Evolutionary conservation across 2,113 vertebrate genomes (phyloP).

Genomic region (Chionomys nivalis): DNA sequence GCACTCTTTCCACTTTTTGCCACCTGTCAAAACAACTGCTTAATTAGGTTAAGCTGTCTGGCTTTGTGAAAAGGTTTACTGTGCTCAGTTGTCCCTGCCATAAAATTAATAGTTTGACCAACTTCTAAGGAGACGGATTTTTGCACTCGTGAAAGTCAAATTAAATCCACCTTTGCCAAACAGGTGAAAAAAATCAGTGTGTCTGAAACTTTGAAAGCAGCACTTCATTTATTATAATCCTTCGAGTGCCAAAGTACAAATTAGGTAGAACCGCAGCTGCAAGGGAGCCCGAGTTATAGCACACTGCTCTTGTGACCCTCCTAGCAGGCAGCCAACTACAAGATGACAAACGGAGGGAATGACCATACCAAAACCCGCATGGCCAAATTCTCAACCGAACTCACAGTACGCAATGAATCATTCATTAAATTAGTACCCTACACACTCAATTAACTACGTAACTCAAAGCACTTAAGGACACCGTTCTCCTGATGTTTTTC

Average conservation of each 20-base stretch:
- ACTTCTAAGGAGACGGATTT: slow-evolving; percentile 82
- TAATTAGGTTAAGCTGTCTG: slow-evolving; percentile 88
- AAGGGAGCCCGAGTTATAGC: slow-evolving; percentile 61
- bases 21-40: slow-evolving; percentile 87
- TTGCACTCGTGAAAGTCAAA: slow-evolving; percentile 84
- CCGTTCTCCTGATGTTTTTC: neutral
- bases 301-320: neutral
- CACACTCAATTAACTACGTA: neutral
- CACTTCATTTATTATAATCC: slow-evolving; percentile 86
- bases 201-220: slow-evolving; percentile 84
- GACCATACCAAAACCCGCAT: neutral
- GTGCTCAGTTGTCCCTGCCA: slow-evolving; percentile 81
- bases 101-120: slow-evolving; percentile 87
- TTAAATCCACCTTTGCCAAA: slow-evolving; percentile 86
- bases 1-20: slow-evolving; percentile 80
- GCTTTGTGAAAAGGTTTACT: slow-evolving; percentile 86
- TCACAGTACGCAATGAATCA: slow-evolving; percentile 48
- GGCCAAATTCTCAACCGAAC: slow-evolving; percentile 17
- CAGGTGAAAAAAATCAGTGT: slow-evolving; percentile 63
- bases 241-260: slow-evolving; percentile 82
- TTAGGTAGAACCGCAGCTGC: slow-evolving; percentile 82
- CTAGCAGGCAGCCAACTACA: neutral
- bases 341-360: slow-evolving; percentile 63
- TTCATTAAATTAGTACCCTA: slow-evolving; percentile 22
- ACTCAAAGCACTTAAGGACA: neutral